phyloP scores from a whole-genome alignment of 2,113 vertebrate genomes.

The Anoplopoma fimbria region DNA sequence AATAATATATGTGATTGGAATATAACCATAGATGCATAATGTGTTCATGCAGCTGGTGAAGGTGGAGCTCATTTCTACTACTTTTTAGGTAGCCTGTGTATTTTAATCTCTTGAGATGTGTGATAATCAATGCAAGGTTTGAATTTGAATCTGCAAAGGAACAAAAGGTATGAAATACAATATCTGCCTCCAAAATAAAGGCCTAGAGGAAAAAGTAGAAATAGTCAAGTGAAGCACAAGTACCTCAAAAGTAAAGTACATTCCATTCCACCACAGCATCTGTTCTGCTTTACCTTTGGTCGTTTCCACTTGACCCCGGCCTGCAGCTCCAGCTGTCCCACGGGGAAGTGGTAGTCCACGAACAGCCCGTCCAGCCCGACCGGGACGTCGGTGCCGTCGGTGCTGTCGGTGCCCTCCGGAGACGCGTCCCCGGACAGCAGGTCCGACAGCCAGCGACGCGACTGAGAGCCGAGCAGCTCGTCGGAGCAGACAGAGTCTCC shows the following conservation, averaged over 20 bases:
- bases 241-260: background rate
- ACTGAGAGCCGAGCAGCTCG: slow-evolving; percentile 76
- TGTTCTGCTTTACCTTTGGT: slow-evolving; percentile 63
- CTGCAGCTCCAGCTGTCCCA: slow-evolving; percentile 63
- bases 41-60: too few species aligned
- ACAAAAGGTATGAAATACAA: background rate
- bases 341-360: slow-evolving; percentile 75
- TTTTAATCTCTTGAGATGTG: too few species aligned
- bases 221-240: background rate
- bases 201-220: background rate
- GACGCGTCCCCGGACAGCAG: background rate
- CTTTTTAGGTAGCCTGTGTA: background rate
- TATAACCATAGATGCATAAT: background rate
- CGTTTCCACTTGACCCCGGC: slow-evolving; percentile 68
- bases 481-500: slow-evolving; percentile 60
- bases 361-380: slow-evolving; percentile 69
- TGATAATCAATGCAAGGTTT: background rate
- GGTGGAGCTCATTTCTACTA: background rate
- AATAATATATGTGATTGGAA: background rate
- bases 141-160: background rate
- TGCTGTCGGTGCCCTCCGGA: background rate
- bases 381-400: background rate
- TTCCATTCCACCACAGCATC: background rate
- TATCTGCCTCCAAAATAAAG: background rate
- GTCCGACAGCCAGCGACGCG: slow-evolving; percentile 66